These are phyloP conservation scores for Sarcophaga bullata DNA, from an alignment of 1,140 invertebrate genomes.

Conservation along the genomic window DNA sequence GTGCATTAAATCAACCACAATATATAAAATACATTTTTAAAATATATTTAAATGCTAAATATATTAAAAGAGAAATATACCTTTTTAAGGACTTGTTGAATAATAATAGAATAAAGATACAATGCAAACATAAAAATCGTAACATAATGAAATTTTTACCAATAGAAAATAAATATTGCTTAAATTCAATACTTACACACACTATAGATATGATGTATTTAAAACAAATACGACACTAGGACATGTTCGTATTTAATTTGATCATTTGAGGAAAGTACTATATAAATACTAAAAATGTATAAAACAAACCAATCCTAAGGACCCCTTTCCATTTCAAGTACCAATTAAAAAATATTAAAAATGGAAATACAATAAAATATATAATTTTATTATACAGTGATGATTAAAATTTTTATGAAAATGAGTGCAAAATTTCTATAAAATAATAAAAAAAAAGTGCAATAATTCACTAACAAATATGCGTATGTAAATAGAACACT, in stretches of 20 bases:
- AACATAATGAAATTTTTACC: too few species aligned
- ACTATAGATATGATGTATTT: too few species aligned
- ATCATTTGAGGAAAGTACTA: background rate
- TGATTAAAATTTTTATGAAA: too few species aligned
- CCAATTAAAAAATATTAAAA: background rate
- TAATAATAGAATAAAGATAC: background rate
- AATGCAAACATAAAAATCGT: background rate
- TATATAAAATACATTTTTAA: conserved; percentile 31
- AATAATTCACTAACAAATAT: background rate
- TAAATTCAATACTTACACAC: too few species aligned
- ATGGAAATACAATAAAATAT: background rate
- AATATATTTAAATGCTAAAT: background rate
- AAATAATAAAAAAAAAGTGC: background rate
- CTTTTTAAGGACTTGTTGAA: conserved; percentile 37
- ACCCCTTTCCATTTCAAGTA: background rate
- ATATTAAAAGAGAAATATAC: background rate
- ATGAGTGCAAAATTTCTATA: too few species aligned
- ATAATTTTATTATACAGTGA: too few species aligned
- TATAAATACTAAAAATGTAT: background rate
- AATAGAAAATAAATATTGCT: too few species aligned
- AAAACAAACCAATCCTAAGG: background rate
- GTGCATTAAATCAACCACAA: conserved; percentile 36
- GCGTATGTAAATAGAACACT: too few species aligned
- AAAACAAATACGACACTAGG: too few species aligned
- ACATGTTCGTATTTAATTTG: background rate